phyloP scores from a whole-genome alignment of 1,140 invertebrate genomes.

The Brachionus paranguensis region DNA sequence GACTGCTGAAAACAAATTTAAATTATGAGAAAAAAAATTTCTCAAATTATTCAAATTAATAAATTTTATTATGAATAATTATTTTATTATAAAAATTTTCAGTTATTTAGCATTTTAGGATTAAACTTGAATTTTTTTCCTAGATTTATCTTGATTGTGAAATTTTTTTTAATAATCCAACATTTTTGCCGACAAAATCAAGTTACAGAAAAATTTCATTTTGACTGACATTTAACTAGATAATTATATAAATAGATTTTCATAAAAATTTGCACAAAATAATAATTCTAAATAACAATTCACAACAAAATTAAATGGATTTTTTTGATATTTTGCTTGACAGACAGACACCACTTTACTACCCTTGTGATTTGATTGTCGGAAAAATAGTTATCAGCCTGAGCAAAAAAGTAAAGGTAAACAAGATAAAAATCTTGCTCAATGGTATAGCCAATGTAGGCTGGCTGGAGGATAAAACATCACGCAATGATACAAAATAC shows the following conservation, averaged over 20 bases:
- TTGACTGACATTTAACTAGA: background rate
- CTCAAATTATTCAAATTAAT: background rate
- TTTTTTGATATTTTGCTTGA: constrained; percentile 3
- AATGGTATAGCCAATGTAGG: background rate
- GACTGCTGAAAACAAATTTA: too few relatives aligned
- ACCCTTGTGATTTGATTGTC: background rate
- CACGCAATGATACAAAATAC: background rate
- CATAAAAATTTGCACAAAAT: background rate
- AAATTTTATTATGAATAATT: too few relatives aligned
- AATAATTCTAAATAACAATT: background rate
- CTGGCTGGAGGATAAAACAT: background rate
- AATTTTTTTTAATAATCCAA: background rate
- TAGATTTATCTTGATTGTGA: too few relatives aligned
- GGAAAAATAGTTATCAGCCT: background rate
- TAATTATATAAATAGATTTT: background rate
- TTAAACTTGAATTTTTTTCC: too few relatives aligned
- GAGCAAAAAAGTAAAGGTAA: background rate
- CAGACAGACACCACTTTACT: background rate
- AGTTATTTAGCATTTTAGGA: too few relatives aligned
- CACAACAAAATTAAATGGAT: background rate
- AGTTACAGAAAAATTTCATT: background rate
- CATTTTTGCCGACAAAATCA: background rate
- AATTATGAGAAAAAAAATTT: too few relatives aligned
- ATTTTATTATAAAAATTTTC: too few relatives aligned
- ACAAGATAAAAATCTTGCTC: background rate